A percentile compares a stretch with the other conserved stretches of the same genome.
phyloP scores from a whole-genome alignment of 2,113 vertebrate species.

The Speoplatyrhinus poulsoni region DNA sequence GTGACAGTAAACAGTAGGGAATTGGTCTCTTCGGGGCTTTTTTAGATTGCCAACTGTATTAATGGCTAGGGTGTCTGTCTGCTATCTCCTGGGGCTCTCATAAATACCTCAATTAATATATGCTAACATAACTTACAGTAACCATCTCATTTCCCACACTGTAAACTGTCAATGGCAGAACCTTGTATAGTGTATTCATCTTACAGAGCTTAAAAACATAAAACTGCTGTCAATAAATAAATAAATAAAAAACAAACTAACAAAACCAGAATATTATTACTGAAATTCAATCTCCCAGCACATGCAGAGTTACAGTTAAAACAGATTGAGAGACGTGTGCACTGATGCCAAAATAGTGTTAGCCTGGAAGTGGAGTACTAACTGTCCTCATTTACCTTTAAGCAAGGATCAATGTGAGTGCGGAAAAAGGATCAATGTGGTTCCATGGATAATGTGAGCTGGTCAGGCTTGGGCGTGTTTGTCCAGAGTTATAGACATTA shows the following conservation, averaged over 20 bases:
- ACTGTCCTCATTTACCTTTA: constrained; percentile 21
- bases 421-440: constrained; percentile 34
- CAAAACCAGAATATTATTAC: too few relatives aligned
- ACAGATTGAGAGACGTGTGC: background rate
- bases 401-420: constrained; percentile 35
- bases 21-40: constrained; percentile 41
- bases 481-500: background rate
- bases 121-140: background rate
- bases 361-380: constrained; percentile 14
- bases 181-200: background rate
- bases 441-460: constrained; percentile 18
- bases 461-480: constrained; percentile 2
- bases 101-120: constrained; percentile 31
- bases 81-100: constrained; percentile 19
- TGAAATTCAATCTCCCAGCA: too few relatives aligned
- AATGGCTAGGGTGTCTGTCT: constrained; percentile 33
- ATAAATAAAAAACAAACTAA: background rate
- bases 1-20: constrained; percentile 40
- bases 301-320: too few relatives aligned
- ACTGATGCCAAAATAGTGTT: constrained; percentile 5
- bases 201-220: background rate
- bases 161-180: background rate
- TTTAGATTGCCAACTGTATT: constrained; percentile 12
- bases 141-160: background rate
- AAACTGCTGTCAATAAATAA: too few relatives aligned